phyloP scores from a whole-genome alignment of 2,888 invertebrate species.

The Piscicola geometra region DNA sequence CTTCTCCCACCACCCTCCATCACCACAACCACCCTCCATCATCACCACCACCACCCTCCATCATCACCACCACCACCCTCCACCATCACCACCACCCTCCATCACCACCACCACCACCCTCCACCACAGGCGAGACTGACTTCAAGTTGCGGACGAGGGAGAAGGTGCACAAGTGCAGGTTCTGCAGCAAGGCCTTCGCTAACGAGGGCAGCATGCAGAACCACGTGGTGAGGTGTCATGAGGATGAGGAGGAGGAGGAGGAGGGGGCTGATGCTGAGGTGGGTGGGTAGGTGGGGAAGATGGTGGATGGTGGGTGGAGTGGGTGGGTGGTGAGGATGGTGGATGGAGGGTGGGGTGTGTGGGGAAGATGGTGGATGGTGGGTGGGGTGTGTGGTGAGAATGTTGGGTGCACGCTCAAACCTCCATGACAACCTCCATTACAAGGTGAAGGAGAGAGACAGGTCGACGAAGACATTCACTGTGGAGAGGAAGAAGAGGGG shows the following conservation, averaged over 20 bases:
- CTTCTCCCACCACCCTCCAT: too few relatives aligned
- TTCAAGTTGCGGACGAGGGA: slow-evolving; percentile 72
- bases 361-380: too few relatives aligned
- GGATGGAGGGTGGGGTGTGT: too few relatives aligned
- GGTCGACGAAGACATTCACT: background rate
- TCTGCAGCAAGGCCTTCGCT: slow-evolving; percentile 62
- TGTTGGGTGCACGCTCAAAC: too few relatives aligned
- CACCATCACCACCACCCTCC: too few relatives aligned
- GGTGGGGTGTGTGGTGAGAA: too few relatives aligned
- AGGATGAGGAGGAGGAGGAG: slow-evolving; percentile 50
- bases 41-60: too few relatives aligned
- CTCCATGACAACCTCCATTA: background rate
- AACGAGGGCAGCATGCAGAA: slow-evolving; percentile 88
- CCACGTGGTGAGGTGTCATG: slow-evolving; percentile 75
- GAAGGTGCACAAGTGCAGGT: slow-evolving; percentile 74
- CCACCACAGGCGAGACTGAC: slow-evolving; percentile 69
- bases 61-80: too few relatives aligned
- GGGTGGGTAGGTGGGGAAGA: slow-evolving; percentile 1
- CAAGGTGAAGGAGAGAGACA: slow-evolving; percentile 2
- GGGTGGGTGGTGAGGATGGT: too few relatives aligned
- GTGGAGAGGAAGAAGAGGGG: slow-evolving; percentile 23
- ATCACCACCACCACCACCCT: too few relatives aligned
- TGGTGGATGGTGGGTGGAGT: too few relatives aligned
- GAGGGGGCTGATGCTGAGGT: slow-evolving; percentile 13
- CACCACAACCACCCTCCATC: too few relatives aligned